Percentiles rank a stretch among this genome's conserved stretches.
These are phyloP conservation scores for Morpho deidamia DNA, from an alignment of 2,888 invertebrate genomes.

Conservation along the genomic window DNA sequence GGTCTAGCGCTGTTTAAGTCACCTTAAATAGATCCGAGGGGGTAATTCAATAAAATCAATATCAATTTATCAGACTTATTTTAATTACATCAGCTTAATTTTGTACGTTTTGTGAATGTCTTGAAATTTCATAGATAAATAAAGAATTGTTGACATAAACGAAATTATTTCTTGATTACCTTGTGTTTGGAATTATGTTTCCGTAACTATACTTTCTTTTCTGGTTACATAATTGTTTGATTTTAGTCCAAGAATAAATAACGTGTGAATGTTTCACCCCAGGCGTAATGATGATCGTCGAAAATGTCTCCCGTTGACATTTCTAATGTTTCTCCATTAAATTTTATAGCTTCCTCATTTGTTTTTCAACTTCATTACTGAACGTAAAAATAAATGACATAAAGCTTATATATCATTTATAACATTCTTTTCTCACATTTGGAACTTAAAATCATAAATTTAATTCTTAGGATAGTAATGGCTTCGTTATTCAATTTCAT, in stretches of 20 bases:
- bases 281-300: slow-evolving; percentile 37
- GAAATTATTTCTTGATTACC: background rate
- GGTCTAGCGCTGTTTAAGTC: too few species aligned
- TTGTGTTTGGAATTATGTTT: background rate
- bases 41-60: too few species aligned
- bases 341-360: slow-evolving; percentile 11
- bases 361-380: slow-evolving; percentile 13
- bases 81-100: too few species aligned
- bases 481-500: too few species aligned
- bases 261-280: slow-evolving; percentile 58
- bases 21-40: too few species aligned
- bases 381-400: slow-evolving; percentile 6
- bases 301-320: slow-evolving; percentile 26
- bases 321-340: slow-evolving; percentile 39
- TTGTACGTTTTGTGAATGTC: too few species aligned
- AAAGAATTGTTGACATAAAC: background rate
- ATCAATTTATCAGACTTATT: too few species aligned
- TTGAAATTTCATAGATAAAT: too few species aligned
- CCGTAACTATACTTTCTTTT: background rate
- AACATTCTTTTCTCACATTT: too few species aligned
- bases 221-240: background rate
- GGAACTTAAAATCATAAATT: too few species aligned
- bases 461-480: too few species aligned
- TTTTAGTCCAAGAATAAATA: background rate
- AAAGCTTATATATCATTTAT: too few species aligned